Conservation (phyloP, 1,140 invertebrate species). For the Caenorhabditis briggsae region DNA sequence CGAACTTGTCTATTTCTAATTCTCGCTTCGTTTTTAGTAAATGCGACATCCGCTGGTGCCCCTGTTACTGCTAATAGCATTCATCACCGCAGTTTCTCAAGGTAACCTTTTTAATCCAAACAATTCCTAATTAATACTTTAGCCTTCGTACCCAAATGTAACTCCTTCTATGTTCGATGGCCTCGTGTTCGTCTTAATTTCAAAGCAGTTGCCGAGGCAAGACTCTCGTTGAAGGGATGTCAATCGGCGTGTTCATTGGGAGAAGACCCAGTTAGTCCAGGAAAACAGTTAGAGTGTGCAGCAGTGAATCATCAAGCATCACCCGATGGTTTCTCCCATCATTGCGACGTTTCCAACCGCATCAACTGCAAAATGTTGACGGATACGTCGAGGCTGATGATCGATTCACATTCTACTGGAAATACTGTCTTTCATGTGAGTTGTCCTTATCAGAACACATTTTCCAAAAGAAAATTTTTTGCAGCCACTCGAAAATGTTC, state of each 20-base stretch:
- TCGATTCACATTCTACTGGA: constrained; percentile 78
- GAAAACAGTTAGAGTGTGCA: constrained; percentile 69
- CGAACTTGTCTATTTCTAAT: not conserved
- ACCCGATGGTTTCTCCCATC: constrained; percentile 63
- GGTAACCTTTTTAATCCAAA: not conserved
- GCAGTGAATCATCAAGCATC: constrained; percentile 75
- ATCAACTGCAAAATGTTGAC: constrained; percentile 76
- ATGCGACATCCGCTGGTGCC: constrained; percentile 36
- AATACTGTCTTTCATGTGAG: constrained; percentile 77
- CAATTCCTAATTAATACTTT: constrained; percentile 36
- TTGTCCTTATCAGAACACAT: constrained; percentile 3
- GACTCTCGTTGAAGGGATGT: constrained; percentile 71
- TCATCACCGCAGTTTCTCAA: not conserved
- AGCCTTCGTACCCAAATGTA: constrained; percentile 62
- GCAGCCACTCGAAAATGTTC: constrained; percentile 72
- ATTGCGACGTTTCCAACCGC: constrained; percentile 70
- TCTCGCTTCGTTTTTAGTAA: not conserved
- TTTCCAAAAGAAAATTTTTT: constrained; percentile 3
- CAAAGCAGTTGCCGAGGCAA: constrained; percentile 67
- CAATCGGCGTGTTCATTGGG: constrained; percentile 72
- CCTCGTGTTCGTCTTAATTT: constrained; percentile 75
- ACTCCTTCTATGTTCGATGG: constrained; percentile 76
- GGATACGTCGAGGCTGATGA: constrained; percentile 77
- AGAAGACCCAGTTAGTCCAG: constrained; percentile 70
- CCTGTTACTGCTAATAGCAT: constrained; percentile 27